A percentile compares a stretch with the other conserved stretches of the same genome.
phyloP scores from a whole-genome alignment of 2,888 invertebrate genomes.

The Tetrapedia diversipes region DNA sequence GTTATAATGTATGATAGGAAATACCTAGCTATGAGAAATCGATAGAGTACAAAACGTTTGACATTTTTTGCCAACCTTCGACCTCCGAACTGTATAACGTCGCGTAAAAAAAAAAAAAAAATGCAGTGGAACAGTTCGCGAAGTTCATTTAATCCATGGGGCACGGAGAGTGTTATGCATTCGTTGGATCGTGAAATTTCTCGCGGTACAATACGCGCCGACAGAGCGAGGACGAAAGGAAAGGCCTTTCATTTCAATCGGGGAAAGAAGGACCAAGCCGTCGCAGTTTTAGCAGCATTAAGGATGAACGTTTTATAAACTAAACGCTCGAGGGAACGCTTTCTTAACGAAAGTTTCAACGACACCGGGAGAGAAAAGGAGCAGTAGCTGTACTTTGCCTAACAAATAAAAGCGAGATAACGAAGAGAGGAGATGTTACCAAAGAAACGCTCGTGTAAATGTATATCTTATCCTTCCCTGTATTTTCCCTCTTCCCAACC shows the following conservation, averaged over 20 bases:
- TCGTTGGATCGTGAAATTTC: conserved; percentile 47
- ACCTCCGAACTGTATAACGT: neutral
- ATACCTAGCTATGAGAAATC: no score
- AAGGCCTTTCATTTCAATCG: conserved; percentile 44
- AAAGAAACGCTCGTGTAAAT: conserved; percentile 60
- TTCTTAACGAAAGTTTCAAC: conserved; percentile 63
- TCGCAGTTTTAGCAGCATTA: conserved; percentile 68
- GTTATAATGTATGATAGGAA: no score
- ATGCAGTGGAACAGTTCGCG: conserved; percentile 4
- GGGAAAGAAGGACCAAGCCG: conserved; percentile 59
- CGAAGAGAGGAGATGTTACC: conserved; percentile 54
- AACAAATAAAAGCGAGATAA: conserved; percentile 62
- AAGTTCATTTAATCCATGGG: conserved; percentile 30
- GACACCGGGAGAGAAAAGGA: conserved; percentile 56
- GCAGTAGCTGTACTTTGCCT: conserved; percentile 58
- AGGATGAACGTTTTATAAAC: conserved; percentile 71
- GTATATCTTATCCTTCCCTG: conserved; percentile 43
- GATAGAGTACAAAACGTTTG: neutral
- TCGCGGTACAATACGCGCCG: conserved; percentile 37
- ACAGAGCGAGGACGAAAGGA: conserved; percentile 13
- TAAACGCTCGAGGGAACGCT: conserved; percentile 64
- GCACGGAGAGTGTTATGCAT: conserved; percentile 27
- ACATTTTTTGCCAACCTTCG: neutral
- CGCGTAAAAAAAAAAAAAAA: neutral
- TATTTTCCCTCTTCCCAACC: neutral